Percentiles rank a stretch among this genome's conserved stretches.
phyloP scores from a whole-genome alignment of 2,888 invertebrate genomes.

The Phaonia tiefii region DNA sequence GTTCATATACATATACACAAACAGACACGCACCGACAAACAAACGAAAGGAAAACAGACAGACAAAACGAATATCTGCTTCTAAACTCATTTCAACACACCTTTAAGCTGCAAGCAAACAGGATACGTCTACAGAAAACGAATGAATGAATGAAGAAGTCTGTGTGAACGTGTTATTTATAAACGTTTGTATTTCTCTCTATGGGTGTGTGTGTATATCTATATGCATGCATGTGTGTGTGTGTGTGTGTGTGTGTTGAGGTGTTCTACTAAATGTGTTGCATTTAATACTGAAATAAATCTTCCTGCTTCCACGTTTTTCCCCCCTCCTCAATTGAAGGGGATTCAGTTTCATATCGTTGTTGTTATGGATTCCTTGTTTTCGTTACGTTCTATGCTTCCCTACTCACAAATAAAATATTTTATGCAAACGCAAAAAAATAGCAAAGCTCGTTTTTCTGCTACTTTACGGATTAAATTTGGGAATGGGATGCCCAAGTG shows the following conservation, averaged over 20 bases:
- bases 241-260: conserved; percentile 32
- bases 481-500: neutral
- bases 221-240: neutral
- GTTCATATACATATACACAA: conserved; percentile 14
- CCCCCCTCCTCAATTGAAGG: conserved; percentile 54
- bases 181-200: neutral
- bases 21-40: neutral
- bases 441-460: conserved; percentile 58
- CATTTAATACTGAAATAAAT: conserved; percentile 66
- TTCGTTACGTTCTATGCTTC: neutral
- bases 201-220: neutral
- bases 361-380: neutral
- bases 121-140: conserved; percentile 11
- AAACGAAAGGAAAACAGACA: conserved; percentile 21
- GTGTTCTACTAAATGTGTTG: conserved; percentile 61
- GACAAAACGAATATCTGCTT: neutral
- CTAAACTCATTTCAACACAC: conserved; percentile 28
- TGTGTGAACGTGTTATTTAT: neutral
- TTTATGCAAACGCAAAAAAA: conserved; percentile 44
- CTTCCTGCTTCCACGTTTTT: conserved; percentile 33
- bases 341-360: conserved; percentile 37
- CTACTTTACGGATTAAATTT: conserved; percentile 63
- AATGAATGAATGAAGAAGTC: neutral
- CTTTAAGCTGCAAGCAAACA: conserved; percentile 49
- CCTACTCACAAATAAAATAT: conserved; percentile 43